These are phyloP conservation scores for Phragmatobia fuliginosa DNA, from an alignment of 2,888 invertebrate species.

Conservation along the genomic window DNA sequence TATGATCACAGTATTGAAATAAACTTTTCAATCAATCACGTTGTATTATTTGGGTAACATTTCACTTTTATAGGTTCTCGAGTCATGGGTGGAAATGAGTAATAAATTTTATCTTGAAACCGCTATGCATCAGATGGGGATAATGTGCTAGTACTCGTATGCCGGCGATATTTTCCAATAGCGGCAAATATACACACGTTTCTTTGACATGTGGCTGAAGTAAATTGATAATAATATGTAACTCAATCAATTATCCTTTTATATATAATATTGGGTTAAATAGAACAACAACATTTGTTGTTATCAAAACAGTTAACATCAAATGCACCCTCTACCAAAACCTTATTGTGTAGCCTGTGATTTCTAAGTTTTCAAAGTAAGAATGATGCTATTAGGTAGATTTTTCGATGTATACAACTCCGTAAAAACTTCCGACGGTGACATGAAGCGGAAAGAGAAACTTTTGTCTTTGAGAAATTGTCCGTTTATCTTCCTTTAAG, in stretches of 20 bases:
- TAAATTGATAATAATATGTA: background rate
- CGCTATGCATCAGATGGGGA: conserved; percentile 73
- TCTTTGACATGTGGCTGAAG: background rate
- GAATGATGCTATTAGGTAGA: background rate
- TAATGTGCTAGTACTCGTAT: conserved; percentile 79
- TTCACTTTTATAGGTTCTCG: conserved; percentile 62
- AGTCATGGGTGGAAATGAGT: conserved; percentile 74
- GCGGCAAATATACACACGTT: conserved; percentile 33
- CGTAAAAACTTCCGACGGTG: background rate
- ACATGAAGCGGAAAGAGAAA: background rate
- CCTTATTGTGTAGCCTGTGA: too few species aligned
- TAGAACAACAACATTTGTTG: too few species aligned
- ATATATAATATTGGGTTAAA: too few species aligned
- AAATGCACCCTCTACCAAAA: too few species aligned
- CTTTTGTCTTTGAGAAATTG: conserved; percentile 6
- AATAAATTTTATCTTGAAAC: conserved; percentile 76
- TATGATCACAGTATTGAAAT: conserved; percentile 20
- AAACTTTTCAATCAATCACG: background rate
- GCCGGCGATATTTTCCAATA: conserved; percentile 61
- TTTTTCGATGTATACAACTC: background rate
- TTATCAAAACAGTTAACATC: too few species aligned
- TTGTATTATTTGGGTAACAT: background rate
- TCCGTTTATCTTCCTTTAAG: conserved; percentile 1
- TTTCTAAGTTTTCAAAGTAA: background rate
- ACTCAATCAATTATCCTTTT: background rate